phyloP scores from a whole-genome alignment of 1,140 invertebrate genomes.

The Diorhabda elongata region DNA sequence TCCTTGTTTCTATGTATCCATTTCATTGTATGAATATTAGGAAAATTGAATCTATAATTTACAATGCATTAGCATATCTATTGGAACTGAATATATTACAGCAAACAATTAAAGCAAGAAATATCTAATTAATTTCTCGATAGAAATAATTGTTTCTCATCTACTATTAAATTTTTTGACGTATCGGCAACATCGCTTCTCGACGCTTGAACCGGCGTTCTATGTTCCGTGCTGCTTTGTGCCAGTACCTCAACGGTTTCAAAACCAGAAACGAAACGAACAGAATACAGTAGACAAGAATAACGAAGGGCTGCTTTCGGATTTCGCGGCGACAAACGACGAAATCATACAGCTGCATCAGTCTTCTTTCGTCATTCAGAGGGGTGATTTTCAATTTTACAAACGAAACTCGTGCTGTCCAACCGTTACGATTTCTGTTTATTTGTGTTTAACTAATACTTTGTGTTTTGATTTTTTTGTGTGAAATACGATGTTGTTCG shows the following conservation, averaged over 20 bases:
- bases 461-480: constrained; percentile 1
- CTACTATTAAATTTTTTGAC: background rate
- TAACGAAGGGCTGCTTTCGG: constrained; percentile 22
- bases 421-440: constrained; percentile 1
- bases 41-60: too few relatives aligned
- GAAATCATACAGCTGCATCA: constrained; percentile 28
- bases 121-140: too few relatives aligned
- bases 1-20: too few relatives aligned
- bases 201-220: background rate
- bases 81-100: too few relatives aligned
- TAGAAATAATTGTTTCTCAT: too few relatives aligned
- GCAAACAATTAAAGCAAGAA: too few relatives aligned
- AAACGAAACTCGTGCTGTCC: background rate
- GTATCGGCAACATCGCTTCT: background rate
- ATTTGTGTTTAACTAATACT: background rate
- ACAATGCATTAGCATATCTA: too few relatives aligned
- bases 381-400: constrained; percentile 13
- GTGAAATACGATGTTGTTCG: constrained; percentile 32
- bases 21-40: too few relatives aligned
- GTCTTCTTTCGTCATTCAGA: constrained; percentile 15
- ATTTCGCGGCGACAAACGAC: constrained; percentile 11
- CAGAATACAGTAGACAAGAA: constrained; percentile 12
- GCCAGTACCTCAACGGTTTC: background rate
- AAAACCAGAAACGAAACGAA: constrained; percentile 22
- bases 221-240: constrained; percentile 1